phyloP scores from a whole-genome alignment of 2,113 vertebrate genomes.

The Pelodiscus sinensis region DNA sequence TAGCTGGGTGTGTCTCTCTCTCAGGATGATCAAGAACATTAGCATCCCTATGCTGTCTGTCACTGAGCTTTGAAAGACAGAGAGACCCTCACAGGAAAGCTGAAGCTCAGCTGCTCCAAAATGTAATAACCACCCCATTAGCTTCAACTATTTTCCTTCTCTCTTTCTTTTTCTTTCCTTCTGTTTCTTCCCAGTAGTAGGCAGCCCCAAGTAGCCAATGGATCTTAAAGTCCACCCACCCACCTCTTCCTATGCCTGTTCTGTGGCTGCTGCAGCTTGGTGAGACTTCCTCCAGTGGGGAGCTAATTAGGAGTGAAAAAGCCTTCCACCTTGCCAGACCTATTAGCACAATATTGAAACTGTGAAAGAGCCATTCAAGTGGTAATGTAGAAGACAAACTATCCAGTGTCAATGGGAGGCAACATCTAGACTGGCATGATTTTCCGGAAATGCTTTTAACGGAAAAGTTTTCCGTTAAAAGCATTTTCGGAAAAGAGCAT shows the following conservation, averaged over 20 bases:
- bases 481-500: too few relatives aligned
- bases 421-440: too few relatives aligned
- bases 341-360: too few relatives aligned
- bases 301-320: too few relatives aligned
- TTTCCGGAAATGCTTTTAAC: too few relatives aligned
- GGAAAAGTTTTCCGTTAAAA: too few relatives aligned
- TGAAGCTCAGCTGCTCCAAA: neutral
- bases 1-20: neutral
- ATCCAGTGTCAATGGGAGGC: neutral
- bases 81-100: neutral
- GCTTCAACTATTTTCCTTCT: neutral
- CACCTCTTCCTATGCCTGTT: too few relatives aligned
- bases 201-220: neutral
- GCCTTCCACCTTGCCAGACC: too few relatives aligned
- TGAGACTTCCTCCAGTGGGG: too few relatives aligned
- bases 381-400: neutral
- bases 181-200: neutral
- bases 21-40: neutral
- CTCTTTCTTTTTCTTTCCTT: neutral
- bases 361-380: too few relatives aligned
- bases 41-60: neutral
- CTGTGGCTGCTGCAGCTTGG: too few relatives aligned
- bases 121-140: neutral
- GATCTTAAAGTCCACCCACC: too few relatives aligned
- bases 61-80: neutral